Base-by-base conservation (phyloP, 2,797 vertebrate species). In the Manis pentadactyla region DNA sequence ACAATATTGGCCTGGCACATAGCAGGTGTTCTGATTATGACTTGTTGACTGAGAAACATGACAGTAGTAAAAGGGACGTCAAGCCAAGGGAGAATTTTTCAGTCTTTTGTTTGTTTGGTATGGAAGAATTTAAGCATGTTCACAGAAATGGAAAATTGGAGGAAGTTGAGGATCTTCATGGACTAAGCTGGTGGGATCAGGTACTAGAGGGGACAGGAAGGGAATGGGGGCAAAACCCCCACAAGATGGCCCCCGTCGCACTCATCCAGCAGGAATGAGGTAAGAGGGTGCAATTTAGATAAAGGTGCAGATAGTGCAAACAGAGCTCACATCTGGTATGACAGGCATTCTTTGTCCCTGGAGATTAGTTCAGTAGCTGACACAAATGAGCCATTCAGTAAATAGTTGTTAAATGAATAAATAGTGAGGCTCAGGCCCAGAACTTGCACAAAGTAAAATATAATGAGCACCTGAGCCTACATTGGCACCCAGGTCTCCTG, bases 361-460 rank as follows among this genome's bases (percentile, higher is more conserved):
- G 71, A 96, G 91, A 97, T 78, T 61, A 97, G 57, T 59, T 93
- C 71, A 93, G 79, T 57, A 92, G 42, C 83, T 78, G 84, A 87
- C 69, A 91, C 15, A 91, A 73, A 95, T 79, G 25, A 93, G 9
- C 68, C 19, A 82, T 61, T 97, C 39, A 42, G 64, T 85, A 91
- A 83, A 73, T 69, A 84, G 59, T 13, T 87, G 51, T 93, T 92
- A 93, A 95, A 75, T 86, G 73, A 96, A 46, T 90, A 78, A 93
- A 74, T 59, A 90, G 46, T 63, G 68, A 94, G n/a, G 9, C 12
- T n/a, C 49, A 85, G 79, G 63, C 53, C 49, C 55, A 51, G n/a
- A 96, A 84, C 9, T 42, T 94, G 9, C 42, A 92, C 39, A 84
- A 93, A 19, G 19, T 95, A 74, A 87, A 97, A 66, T n/a, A 63